These are phyloP conservation scores for Anguilla rostrata DNA, from an alignment of 2,113 vertebrate genomes.

Conservation along the genomic window DNA sequence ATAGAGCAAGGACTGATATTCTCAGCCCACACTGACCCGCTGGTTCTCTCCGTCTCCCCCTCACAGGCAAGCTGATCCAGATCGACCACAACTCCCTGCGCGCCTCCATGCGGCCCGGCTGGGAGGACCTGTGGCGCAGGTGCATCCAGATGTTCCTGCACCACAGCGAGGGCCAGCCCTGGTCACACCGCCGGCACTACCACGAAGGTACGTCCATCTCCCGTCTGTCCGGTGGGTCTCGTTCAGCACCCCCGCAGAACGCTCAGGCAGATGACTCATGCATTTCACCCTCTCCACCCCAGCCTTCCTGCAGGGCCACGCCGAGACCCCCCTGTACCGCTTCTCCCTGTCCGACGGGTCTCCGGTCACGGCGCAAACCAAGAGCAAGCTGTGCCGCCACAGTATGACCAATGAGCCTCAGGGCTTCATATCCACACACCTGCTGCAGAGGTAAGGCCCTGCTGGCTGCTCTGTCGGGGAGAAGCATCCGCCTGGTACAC, in stretches of 20 bases:
- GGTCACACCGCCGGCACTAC: constrained; percentile 94
- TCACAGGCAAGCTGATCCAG: constrained; percentile 90
- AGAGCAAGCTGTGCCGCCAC: constrained; percentile 89
- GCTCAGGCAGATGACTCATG: too few species aligned
- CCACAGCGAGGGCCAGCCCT: constrained; percentile 88
- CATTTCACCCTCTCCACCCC: constrained; percentile 33
- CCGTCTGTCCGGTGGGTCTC: too few species aligned
- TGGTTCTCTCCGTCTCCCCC: constrained; percentile 14
- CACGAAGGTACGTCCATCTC: constrained; percentile 79
- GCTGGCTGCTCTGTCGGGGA: constrained; percentile 37
- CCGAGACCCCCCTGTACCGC: constrained; percentile 90
- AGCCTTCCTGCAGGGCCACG: constrained; percentile 88
- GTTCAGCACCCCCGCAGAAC: too few species aligned
- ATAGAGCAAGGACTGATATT: not conserved
- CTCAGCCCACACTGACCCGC: not conserved
- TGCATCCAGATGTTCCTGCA: constrained; percentile 96
- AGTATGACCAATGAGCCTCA: constrained; percentile 85
- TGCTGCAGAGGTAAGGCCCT: constrained; percentile 87
- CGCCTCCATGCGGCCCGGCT: constrained; percentile 87
- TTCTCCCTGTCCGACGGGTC: constrained; percentile 95
- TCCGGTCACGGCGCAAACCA: constrained; percentile 90
- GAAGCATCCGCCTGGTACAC: not conserved
- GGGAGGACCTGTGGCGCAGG: constrained; percentile 88
- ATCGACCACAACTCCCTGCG: constrained; percentile 84
- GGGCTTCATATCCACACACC: constrained; percentile 90